Evolutionary conservation across 2,797 vertebrate species (phyloP).

Genomic region (Acanthiza pusilla): DNA sequence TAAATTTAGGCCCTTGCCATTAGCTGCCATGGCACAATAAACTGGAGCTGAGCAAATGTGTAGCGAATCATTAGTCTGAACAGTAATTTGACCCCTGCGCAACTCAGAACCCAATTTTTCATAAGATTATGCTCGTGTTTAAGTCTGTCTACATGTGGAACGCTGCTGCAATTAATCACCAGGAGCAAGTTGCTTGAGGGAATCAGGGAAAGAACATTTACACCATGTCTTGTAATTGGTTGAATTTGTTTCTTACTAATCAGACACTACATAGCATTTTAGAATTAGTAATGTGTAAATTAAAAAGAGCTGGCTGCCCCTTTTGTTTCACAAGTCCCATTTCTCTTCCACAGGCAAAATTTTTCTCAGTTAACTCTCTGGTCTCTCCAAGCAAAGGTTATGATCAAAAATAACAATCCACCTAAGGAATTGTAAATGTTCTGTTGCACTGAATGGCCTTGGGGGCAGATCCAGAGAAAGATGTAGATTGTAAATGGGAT

Average conservation of each 20-base stretch:
- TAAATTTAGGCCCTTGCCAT: background rate
- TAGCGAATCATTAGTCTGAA: background rate
- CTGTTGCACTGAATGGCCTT: background rate
- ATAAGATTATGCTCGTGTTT: background rate
- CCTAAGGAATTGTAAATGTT: background rate
- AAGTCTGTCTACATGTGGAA: background rate
- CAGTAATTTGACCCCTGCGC: background rate
- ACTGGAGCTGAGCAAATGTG: background rate
- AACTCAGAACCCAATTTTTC: background rate
- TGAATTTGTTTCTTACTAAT: slow-evolving; percentile 35
- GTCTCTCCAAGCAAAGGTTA: background rate
- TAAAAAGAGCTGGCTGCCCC: background rate
- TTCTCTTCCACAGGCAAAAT: background rate
- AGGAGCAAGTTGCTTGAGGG: background rate
- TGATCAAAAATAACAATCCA: background rate
- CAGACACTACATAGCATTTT: background rate
- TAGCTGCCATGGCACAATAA: background rate
- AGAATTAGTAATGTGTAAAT: background rate
- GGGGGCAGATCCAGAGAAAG: background rate
- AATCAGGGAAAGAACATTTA: slow-evolving; percentile 12
- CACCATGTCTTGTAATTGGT: slow-evolving; percentile 16
- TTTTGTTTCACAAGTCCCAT: background rate
- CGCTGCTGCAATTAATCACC: background rate
- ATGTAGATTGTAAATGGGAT: background rate
- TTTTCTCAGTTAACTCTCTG: background rate